Evolutionary conservation across 2,888 invertebrate species (phyloP), one percentile per base, ranked within the genome.

Genomic region (Brachyptera risi): DNA sequence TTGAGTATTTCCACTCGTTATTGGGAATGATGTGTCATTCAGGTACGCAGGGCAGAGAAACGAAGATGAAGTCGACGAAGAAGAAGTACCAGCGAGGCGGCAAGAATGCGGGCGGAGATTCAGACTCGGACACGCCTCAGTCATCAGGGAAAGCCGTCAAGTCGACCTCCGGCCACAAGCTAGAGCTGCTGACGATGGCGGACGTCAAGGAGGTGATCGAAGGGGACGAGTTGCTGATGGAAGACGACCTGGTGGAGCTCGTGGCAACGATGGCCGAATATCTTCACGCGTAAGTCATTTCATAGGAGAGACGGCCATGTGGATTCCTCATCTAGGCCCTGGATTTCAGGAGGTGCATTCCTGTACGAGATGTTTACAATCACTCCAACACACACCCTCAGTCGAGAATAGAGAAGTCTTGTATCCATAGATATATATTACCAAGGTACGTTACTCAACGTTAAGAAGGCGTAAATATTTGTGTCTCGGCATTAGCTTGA

Each of bases 61-160:
- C 94, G 0, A 96, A 95, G 79, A 96, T 93, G 0, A 96, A 93
- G 73, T 89, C 90, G 0, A 96, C 96, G 72, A 96, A 94, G 76
- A 72, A 64, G 59, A 85, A 86, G 73, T 75, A 75, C 63, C 78
- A 75, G 70, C 81, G 74, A 31, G 76, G 78, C n/a, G 24, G 23
- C 2, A 83, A 81, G 70, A 80, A 80, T 69, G 76, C 79, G 51
- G 79, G 80, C 44, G 82, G 83, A 57, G 85, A 84, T 67, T 84
- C 83, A 21, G 88, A 88, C 64, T 88, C 87, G 2, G 83, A 84
- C 57, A 59, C 38, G 1, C 47, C 57, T 15, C 49, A 59, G 37
- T 15, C 49, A n/a, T 21, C 49, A 15, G 37, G 31, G 23, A 50
- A 23, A 49, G 17, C 50, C n/a, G 17, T 51, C 23, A 35, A 51